Conservation (phyloP, 2,888 invertebrate species). For the Rhamnusium bicolor region DNA sequence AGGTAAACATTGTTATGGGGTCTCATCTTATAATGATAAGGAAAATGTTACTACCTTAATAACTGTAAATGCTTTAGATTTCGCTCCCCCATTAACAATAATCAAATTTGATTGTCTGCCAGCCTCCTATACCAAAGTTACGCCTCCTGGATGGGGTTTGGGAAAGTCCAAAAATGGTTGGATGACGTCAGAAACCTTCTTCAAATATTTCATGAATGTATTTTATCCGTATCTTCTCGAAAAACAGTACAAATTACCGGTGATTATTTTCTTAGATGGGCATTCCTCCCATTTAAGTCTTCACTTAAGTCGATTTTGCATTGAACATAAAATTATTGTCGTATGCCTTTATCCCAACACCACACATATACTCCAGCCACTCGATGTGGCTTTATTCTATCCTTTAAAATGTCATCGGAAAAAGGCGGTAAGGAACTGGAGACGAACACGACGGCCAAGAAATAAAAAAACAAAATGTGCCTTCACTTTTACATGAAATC, state of each 20-base stretch:
- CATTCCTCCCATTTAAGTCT: neutral
- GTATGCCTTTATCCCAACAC: neutral
- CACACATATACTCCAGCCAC: neutral
- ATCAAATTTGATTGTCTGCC: neutral
- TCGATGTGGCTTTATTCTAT: constrained; percentile 23
- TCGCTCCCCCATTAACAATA: neutral
- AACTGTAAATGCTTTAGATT: neutral
- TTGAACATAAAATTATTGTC: neutral
- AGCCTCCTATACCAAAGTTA: neutral
- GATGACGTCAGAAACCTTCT: constrained; percentile 15
- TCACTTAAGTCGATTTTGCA: neutral
- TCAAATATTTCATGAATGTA: constrained; percentile 27
- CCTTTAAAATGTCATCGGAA: constrained; percentile 33
- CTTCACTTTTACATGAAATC: neutral
- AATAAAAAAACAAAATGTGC: constrained; percentile 18
- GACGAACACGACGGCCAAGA: neutral
- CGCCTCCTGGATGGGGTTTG: neutral
- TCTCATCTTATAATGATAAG: neutral
- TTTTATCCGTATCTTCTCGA: constrained; percentile 16
- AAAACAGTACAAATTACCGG: neutral
- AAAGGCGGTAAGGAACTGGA: neutral
- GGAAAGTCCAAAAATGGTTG: neutral
- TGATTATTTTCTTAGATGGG: neutral
- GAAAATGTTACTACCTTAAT: constrained; percentile 1
- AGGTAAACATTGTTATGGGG: neutral